These are phyloP conservation scores for Myocastor coypus DNA, from an alignment of 2,113 vertebrate genomes.

Conservation along the genomic window DNA sequence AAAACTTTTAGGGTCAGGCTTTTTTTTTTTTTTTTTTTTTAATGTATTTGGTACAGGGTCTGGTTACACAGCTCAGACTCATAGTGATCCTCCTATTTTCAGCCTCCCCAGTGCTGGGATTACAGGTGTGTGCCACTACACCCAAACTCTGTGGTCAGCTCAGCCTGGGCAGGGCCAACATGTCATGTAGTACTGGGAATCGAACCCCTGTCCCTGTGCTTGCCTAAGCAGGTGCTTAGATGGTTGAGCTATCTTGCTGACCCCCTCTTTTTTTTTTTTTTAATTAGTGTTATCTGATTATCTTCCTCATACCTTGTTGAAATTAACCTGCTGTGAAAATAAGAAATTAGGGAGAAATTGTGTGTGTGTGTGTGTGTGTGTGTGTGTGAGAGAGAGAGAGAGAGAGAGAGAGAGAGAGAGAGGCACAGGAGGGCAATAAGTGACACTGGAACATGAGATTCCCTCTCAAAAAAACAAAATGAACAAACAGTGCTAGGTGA, in stretches of 20 bases:
- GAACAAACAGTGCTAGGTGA: not conserved
- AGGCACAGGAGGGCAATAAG: not conserved
- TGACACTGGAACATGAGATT: conserved; percentile 10
- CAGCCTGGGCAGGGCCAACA: too few relatives aligned
- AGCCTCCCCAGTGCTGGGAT: too few relatives aligned
- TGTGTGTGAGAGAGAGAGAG: not conserved
- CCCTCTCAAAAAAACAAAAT: not conserved
- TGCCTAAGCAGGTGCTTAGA: too few relatives aligned
- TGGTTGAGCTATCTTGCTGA: too few relatives aligned
- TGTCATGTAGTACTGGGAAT: too few relatives aligned
- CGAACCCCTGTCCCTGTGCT: too few relatives aligned
- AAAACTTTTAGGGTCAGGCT: not conserved
- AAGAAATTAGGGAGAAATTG: conserved; percentile 5
- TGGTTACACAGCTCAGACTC: too few relatives aligned
- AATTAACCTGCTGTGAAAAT: conserved; percentile 30
- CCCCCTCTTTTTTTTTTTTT: too few relatives aligned
- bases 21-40: not conserved
- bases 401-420: not conserved
- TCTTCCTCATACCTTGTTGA: not conserved
- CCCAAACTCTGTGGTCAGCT: too few relatives aligned
- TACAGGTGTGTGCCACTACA: too few relatives aligned
- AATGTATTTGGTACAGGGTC: too few relatives aligned
- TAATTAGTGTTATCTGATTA: conserved; percentile 5
- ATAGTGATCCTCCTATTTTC: too few relatives aligned
- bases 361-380: not conserved